Base-by-base conservation (phyloP, 1,140 invertebrate species). In the Drosophila mayri region DNA sequence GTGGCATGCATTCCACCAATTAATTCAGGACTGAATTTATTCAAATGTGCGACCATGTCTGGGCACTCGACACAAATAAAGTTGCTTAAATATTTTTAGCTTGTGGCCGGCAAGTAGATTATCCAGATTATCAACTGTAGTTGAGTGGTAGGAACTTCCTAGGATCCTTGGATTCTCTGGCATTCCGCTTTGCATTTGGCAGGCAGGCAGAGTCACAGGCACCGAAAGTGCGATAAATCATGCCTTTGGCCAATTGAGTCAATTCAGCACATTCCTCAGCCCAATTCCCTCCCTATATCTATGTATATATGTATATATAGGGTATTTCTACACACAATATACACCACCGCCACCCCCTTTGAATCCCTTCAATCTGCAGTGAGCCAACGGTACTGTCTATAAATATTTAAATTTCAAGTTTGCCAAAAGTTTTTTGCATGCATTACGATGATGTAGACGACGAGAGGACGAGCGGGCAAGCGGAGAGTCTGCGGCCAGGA, bases 321-420 rank as follows among this genome's bases (percentile, higher is more conserved):
- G 8, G 49, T 30, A 76, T 67, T 76, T 55, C 73, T 41, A 67
- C 65, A 50, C 63, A 67, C 55, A 67, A 55, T 76, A 66, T 57
- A 43, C 40, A 44, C 16, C 11, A 52, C 52, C 65, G 46, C 0
- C 6, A 6, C 5, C 1, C 16, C 16, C n/a, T 3, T n/a, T 8
- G 47, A 25, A 44, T 28, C 49, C 32, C 58, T 47, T 47, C 59
- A 49, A 35, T 65, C 49, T 32, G 38, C 47, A 43, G 58, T 52
- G 70, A 63, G 70, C 67, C 76, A 85, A 75, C 78, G 81, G 74
- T 76, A 74, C 63, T 85, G 85, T 90, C 85, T 90, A 90, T 90
- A 90, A 90, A 90, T 90, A 90, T 90, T 90, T 90, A 90, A 90
- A 90, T 90, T 90, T 90, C 81, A 90, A 90, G 85, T 90, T 90